phyloP scores from a whole-genome alignment of 2,888 invertebrate genomes.

The Fragum whitleyi region DNA sequence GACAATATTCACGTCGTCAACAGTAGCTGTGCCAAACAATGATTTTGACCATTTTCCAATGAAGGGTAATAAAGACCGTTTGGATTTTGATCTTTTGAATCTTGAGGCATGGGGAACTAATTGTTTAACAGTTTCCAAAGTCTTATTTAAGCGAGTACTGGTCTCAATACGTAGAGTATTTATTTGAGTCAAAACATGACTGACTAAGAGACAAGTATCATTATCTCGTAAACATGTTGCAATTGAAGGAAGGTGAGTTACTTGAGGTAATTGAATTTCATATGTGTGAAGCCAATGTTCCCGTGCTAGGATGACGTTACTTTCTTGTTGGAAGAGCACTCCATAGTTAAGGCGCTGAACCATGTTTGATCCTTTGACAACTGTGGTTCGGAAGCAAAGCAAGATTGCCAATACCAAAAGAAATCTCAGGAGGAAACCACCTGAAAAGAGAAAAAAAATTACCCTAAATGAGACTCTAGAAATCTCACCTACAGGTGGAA shows the following conservation, averaged over 20 bases:
- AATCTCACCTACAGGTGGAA: no score
- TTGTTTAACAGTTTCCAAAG: not conserved
- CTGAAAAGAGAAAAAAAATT: constrained; percentile 34
- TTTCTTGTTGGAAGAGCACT: constrained; percentile 32
- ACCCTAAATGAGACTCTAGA: no score
- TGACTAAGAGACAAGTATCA: not conserved
- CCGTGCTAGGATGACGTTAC: constrained; percentile 25
- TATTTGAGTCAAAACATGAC: constrained; percentile 32
- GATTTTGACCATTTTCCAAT: constrained; percentile 48
- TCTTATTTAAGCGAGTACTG: constrained; percentile 9
- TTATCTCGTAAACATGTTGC: constrained; percentile 3
- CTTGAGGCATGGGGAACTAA: constrained; percentile 27
- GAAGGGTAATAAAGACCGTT: constrained; percentile 47
- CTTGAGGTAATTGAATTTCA: constrained; percentile 36
- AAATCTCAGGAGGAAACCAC: not conserved
- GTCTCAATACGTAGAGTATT: constrained; percentile 28
- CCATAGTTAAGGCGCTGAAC: constrained; percentile 56
- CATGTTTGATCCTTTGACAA: not conserved
- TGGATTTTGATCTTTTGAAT: not conserved
- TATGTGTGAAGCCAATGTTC: constrained; percentile 53
- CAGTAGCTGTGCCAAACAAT: constrained; percentile 59
- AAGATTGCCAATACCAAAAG: constrained; percentile 10
- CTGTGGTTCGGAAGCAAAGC: not conserved
- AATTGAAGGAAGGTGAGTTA: constrained; percentile 7
- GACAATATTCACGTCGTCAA: constrained; percentile 48